Evolutionary conservation across 2,797 vertebrate species (phyloP).

Genomic region (Masticophis lateralis): DNA sequence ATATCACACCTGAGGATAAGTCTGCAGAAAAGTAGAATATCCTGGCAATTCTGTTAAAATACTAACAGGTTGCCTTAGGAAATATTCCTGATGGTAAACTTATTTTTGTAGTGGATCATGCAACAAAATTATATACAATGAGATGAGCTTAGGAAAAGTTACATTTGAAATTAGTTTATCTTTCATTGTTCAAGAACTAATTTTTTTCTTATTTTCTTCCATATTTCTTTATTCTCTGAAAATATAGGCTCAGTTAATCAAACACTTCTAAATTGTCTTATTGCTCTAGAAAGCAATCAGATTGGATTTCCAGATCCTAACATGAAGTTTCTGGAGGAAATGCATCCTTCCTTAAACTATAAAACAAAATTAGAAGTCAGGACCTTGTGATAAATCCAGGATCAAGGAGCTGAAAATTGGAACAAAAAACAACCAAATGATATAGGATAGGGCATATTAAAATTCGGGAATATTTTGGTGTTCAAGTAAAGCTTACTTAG

Average conservation of each 20-base stretch:
- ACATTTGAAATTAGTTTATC: background rate
- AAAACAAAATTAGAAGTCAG: background rate
- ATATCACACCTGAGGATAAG: constrained; percentile 20
- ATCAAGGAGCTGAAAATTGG: background rate
- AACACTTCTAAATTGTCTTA: background rate
- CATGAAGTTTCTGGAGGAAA: background rate
- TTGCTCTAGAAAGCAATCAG: background rate
- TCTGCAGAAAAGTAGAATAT: background rate
- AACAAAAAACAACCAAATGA: background rate
- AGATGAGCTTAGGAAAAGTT: background rate
- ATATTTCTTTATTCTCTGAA: background rate
- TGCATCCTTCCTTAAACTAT: background rate
- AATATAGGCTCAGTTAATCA: background rate
- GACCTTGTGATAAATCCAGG: background rate
- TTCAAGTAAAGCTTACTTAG: background rate
- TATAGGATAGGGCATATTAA: background rate
- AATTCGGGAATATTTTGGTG: background rate
- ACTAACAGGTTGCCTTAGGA: background rate
- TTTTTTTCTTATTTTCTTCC: background rate
- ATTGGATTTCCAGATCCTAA: background rate
- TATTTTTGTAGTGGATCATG: background rate
- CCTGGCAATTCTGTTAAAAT: constrained; percentile 1
- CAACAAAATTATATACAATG: background rate
- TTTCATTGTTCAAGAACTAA: background rate
- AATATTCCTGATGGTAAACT: background rate